These are phyloP conservation scores for Drosophila birchii DNA, from an alignment of 2,888 invertebrate species.

Conservation along the genomic window DNA sequence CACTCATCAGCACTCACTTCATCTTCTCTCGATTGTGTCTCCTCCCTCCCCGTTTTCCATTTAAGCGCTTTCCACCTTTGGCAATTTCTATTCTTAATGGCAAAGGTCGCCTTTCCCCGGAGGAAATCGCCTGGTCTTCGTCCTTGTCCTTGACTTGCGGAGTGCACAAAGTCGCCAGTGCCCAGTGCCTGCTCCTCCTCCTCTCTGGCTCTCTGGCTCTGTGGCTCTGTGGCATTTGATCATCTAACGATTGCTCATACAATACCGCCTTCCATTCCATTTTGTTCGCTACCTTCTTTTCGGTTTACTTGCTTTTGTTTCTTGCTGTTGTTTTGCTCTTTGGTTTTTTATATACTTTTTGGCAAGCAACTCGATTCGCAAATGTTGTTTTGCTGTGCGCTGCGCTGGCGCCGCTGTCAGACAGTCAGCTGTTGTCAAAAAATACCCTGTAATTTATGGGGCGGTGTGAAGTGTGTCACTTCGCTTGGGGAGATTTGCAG, in stretches of 20 bases:
- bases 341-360: constrained; percentile 42
- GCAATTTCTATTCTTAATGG: constrained; percentile 51
- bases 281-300: constrained; percentile 3
- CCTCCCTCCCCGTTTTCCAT: constrained; percentile 8
- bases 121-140: constrained; percentile 33
- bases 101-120: constrained; percentile 60
- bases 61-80: constrained; percentile 9
- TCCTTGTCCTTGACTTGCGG: constrained; percentile 67
- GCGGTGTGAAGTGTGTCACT: neutral
- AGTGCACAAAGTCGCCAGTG: constrained; percentile 51
- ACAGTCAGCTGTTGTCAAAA: constrained; percentile 42
- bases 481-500: neutral
- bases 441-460: constrained; percentile 30
- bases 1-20: constrained; percentile 21
- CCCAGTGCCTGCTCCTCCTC: constrained; percentile 33
- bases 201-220: too few relatives aligned
- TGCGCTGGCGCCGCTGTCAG: constrained; percentile 37
- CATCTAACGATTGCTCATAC: constrained; percentile 25
- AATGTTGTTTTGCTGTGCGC: constrained; percentile 50
- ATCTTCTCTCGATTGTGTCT: constrained; percentile 1
- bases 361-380: constrained; percentile 56
- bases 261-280: constrained; percentile 19
- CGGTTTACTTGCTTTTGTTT: constrained; percentile 51
- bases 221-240: constrained; percentile 32
- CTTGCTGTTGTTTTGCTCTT: neutral